A percentile compares a stretch with the other conserved stretches of the same genome.
These are phyloP conservation scores for Flexamia atlantica DNA, from an alignment of 2,888 invertebrate species.

Conservation along the genomic window DNA sequence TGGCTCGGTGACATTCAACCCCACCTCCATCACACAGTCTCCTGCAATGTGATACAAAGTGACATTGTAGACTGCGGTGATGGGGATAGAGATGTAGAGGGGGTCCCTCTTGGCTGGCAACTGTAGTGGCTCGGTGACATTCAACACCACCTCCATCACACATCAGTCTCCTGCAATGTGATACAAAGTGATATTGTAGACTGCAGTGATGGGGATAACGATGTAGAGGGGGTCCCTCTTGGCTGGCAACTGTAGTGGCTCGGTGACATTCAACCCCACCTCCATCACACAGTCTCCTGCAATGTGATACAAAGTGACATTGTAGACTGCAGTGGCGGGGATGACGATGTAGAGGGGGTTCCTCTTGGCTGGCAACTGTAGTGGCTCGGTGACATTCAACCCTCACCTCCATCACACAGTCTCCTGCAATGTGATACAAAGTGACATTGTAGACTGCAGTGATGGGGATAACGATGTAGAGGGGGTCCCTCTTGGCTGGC, in stretches of 20 bases:
- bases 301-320: too few relatives aligned
- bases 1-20: background rate
- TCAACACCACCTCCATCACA: background rate
- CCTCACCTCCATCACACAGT: conserved; percentile 14
- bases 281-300: conserved; percentile 11
- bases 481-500: conserved; percentile 74
- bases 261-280: background rate
- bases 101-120: conserved; percentile 74
- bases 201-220: background rate
- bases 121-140: background rate
- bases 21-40: conserved; percentile 28
- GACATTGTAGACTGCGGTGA: conserved; percentile 75
- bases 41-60: background rate
- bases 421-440: conserved; percentile 71
- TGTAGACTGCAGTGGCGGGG: background rate
- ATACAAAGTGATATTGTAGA: background rate
- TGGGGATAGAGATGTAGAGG: conserved; percentile 82
- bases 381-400: background rate
- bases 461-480: conserved; percentile 83
- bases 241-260: background rate
- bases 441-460: conserved; percentile 85
- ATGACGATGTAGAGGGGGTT: conserved; percentile 8
- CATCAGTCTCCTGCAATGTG: background rate
- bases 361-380: background rate
- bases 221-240: conserved; percentile 2